Percentiles rank a stretch among this genome's conserved stretches.
Evolutionary conservation across 2,797 vertebrate species (phyloP).

Genomic region (Macroramphosus scolopax): DNA sequence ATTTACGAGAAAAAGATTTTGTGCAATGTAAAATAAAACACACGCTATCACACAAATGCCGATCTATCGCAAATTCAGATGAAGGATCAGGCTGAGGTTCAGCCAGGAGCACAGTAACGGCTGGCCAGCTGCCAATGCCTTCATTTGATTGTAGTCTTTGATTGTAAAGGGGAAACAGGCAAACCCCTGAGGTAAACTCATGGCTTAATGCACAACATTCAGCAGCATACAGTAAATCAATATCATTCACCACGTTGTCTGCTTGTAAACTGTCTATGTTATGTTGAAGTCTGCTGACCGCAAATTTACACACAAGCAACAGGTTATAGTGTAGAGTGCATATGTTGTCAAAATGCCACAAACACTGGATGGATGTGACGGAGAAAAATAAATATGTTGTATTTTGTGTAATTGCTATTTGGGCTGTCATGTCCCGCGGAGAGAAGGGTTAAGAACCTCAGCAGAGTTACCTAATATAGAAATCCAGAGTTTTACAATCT

Average conservation of each 20-base stretch:
- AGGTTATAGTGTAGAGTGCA: conserved; percentile 3
- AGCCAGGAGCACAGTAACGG: conserved; percentile 40
- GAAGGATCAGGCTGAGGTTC: conserved; percentile 60
- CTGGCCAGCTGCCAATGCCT: conserved; percentile 42
- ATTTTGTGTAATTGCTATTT: conserved; percentile 28
- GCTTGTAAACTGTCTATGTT: conserved; percentile 50
- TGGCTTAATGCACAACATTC: conserved; percentile 25
- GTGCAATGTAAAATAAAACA: conserved; percentile 60
- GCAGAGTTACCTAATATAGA: conserved; percentile 61
- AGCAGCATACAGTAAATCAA: conserved; percentile 31
- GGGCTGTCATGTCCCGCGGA: conserved; percentile 28
- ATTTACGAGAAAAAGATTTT: too few relatives aligned
- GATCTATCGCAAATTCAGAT: conserved; percentile 46
- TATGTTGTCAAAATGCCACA: conserved; percentile 18
- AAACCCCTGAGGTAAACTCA: conserved; percentile 32
- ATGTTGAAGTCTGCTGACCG: conserved; percentile 39
- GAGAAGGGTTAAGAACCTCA: conserved; percentile 41
- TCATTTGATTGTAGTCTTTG: conserved; percentile 34
- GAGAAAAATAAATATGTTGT: conserved; percentile 23
- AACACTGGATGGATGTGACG: conserved; percentile 21
- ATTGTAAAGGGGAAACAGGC: conserved; percentile 31
- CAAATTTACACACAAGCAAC: conserved; percentile 54
- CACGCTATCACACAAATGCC: conserved; percentile 53
- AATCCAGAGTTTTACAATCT: conserved; percentile 71
- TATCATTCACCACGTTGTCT: conserved; percentile 41